These are phyloP conservation scores for Agriotes lineatus DNA, from an alignment of 2,888 invertebrate species.

Conservation along the genomic window DNA sequence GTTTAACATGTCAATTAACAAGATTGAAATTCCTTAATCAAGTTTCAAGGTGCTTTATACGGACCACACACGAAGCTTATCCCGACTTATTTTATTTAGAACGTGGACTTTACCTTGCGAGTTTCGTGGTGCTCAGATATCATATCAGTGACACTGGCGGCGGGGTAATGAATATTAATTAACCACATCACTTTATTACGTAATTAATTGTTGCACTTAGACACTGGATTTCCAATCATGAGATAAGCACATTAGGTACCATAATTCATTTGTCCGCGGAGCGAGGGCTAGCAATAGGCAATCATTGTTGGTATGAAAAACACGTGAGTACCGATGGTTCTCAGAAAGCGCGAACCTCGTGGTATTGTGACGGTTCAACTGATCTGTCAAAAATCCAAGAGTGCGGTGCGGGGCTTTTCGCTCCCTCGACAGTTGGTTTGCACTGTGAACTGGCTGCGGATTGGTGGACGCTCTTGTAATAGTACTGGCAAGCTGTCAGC, in stretches of 20 bases:
- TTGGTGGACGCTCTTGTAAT: constrained; percentile 66
- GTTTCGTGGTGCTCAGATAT: constrained; percentile 42
- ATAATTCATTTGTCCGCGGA: constrained; percentile 24
- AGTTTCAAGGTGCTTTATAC: constrained; percentile 46
- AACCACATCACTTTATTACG: constrained; percentile 48
- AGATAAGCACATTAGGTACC: constrained; percentile 29
- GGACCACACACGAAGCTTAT: constrained; percentile 54
- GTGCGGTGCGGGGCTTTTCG: constrained; percentile 52
- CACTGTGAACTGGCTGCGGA: constrained; percentile 64
- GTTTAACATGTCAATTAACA: constrained; percentile 63
- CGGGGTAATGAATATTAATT: constrained; percentile 45
- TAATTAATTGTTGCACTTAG: constrained; percentile 41
- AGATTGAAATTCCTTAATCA: constrained; percentile 56
- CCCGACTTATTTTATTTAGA: constrained; percentile 40
- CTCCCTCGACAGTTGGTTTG: constrained; percentile 63
- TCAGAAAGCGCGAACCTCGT: constrained; percentile 59
- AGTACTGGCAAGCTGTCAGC: constrained; percentile 68
- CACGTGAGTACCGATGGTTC: constrained; percentile 42
- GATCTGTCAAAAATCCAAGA: constrained; percentile 58
- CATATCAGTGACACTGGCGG: constrained; percentile 48
- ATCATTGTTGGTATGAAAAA: constrained; percentile 22
- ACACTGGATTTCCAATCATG: constrained; percentile 33
- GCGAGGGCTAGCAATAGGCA: constrained; percentile 25
- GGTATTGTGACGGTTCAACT: constrained; percentile 56
- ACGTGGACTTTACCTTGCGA: constrained; percentile 49